phyloP scores from a whole-genome alignment of 2,888 invertebrate genomes.

The Sarcophaga carnaria region DNA sequence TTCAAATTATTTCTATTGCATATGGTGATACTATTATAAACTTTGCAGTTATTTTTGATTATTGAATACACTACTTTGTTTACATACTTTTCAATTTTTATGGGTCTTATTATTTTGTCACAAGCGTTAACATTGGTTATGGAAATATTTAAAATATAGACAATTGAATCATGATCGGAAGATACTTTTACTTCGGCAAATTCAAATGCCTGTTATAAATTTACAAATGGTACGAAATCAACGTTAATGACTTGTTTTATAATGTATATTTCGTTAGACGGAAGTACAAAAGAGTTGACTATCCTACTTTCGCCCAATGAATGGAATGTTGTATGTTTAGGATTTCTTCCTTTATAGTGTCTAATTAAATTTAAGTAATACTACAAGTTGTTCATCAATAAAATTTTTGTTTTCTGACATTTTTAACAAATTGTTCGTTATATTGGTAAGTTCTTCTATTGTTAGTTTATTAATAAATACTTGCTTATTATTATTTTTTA shows the following conservation, averaged over 20 bases:
- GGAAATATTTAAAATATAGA: not conserved
- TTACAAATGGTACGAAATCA: too few species aligned
- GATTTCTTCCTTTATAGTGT: too few species aligned
- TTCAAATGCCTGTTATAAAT: not conserved
- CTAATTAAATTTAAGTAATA: constrained; percentile 79
- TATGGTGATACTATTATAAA: not conserved
- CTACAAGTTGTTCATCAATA: too few species aligned
- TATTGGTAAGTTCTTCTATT: not conserved
- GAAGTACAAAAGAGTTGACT: too few species aligned
- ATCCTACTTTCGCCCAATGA: too few species aligned
- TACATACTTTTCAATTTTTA: not conserved
- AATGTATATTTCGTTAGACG: too few species aligned
- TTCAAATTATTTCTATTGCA: constrained; percentile 4
- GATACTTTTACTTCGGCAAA: not conserved
- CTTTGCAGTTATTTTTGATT: constrained; percentile 6
- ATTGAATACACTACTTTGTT: not conserved
- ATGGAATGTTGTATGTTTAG: too few species aligned
- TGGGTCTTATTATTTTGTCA: not conserved
- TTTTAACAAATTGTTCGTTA: too few species aligned
- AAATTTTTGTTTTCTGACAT: too few species aligned
- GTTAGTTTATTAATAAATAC: not conserved
- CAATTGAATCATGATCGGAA: not conserved
- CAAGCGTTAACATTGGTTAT: not conserved
- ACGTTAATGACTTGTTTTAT: too few species aligned
- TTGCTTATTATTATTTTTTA: constrained; percentile 64